Evolutionary conservation across 2,888 invertebrate species (phyloP), one percentile per base, ranked within the genome.

Genomic region (Alentia gelatinosa): DNA sequence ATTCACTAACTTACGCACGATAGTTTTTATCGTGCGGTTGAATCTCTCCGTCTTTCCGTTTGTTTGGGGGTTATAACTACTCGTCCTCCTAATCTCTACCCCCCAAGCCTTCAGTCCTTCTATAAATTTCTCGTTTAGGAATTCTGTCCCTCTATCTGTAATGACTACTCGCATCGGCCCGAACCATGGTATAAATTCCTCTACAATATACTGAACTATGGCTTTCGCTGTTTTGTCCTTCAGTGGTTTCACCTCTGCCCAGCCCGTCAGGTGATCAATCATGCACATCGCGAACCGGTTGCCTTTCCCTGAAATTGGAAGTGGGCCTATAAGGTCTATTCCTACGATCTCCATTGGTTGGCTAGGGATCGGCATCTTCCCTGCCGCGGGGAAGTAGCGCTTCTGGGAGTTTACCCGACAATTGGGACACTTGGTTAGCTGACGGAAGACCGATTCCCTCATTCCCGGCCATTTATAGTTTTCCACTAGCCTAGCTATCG

Each of bases 171-270:
- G 42, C 12, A 47, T 30, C n/a, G 47, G 30, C 3, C 47, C 75
- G n/a, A 79, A 47, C 42, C 90, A 37, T 42, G 79, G 79, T 23
- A 90, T n/a, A 47, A 42, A 90, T 42, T 90, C 42, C 23, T 79
- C 26, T 23, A 9, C 79, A 26, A 90, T 26, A 35, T 40, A 75
- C 5, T 30, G 5, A 3, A 79, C 35, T 12, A 90, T 47, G 33
- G n/a, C 19, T n/a, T 90, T 30, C 5, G 90, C 33, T 19, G n/a
- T 37, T 33, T 90, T 90, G 30, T 47, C 40, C 7, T 75, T 75
- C 7, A 90, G 9, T 15, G 90, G 90, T 26, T 79, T 90, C 12
- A 79, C 90, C 30, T 90, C 90, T 23, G 37, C 90, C 90, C 90
- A 90, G 5, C 90, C 90, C 9, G 42, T 79, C 9, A 40, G 79